Conservation (phyloP, 1,140 invertebrate species). For the Thaumatotibia leucotreta region DNA sequence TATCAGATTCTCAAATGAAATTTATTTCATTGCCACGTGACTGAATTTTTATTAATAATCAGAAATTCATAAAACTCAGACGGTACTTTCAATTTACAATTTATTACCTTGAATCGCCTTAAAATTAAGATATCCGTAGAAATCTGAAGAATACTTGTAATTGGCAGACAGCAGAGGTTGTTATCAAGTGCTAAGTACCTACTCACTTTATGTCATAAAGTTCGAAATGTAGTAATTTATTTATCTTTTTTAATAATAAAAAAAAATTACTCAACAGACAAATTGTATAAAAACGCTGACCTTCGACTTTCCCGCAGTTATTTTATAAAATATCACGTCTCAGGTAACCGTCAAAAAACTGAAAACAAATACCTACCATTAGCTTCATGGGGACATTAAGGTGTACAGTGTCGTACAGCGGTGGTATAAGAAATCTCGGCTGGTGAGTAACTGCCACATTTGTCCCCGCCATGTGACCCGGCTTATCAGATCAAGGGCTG, state of each 20-base stretch:
- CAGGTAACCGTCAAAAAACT: background rate
- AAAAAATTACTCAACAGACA: too few relatives aligned
- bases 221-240: too few relatives aligned
- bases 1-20: too few relatives aligned
- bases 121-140: too few relatives aligned
- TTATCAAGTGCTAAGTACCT: too few relatives aligned
- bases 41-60: background rate
- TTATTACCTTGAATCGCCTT: too few relatives aligned
- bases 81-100: background rate
- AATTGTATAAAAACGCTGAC: too few relatives aligned
- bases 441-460: constrained; percentile 59
- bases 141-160: too few relatives aligned
- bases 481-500: constrained; percentile 41
- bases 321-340: background rate
- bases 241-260: too few relatives aligned
- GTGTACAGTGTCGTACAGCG: constrained; percentile 33
- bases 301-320: too few relatives aligned
- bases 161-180: too few relatives aligned
- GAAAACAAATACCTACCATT: constrained; percentile 10
- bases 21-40: background rate
- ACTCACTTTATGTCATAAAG: too few relatives aligned
- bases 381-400: background rate
- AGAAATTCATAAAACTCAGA: background rate
- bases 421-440: constrained; percentile 52
- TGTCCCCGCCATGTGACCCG: constrained; percentile 54